Percentiles rank a stretch among this genome's conserved stretches.
phyloP scores from a whole-genome alignment of 2,113 vertebrate genomes.

The Siniperca chuatsi region DNA sequence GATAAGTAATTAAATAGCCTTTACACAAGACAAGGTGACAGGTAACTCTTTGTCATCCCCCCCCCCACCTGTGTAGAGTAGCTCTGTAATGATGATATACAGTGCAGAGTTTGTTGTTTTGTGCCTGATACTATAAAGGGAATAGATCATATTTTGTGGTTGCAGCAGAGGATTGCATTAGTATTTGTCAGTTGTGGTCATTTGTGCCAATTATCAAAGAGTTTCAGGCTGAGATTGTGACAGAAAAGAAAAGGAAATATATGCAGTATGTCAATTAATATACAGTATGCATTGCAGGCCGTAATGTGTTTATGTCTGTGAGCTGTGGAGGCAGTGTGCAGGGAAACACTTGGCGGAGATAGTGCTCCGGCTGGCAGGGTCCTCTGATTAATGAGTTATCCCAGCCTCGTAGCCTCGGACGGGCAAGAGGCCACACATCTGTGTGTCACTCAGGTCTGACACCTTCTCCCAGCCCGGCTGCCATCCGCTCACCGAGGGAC shows the following conservation, averaged over 20 bases:
- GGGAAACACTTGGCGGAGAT: conserved; percentile 63
- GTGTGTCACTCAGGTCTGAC: conserved; percentile 79
- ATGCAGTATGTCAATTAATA: conserved; percentile 50
- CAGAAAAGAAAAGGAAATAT: conserved; percentile 44
- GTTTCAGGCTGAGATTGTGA: conserved; percentile 50
- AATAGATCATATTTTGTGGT: conserved; percentile 63
- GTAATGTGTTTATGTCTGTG: conserved; percentile 48
- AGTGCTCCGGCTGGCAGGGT: conserved; percentile 60
- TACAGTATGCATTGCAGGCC: conserved; percentile 26
- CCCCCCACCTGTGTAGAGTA: conserved; percentile 76
- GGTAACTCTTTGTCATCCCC: conserved; percentile 89
- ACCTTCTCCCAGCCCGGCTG: conserved; percentile 74
- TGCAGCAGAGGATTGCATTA: conserved; percentile 28
- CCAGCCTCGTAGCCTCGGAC: conserved; percentile 55
- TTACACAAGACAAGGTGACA: conserved; percentile 96
- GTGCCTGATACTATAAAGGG: conserved; percentile 50
- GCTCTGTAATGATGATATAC: conserved; percentile 90
- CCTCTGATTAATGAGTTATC: conserved; percentile 79
- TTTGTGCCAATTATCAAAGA: conserved; percentile 70
- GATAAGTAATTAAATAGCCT: conserved; percentile 98
- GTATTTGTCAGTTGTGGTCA: conserved; percentile 58
- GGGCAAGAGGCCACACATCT: conserved; percentile 75
- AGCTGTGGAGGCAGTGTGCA: conserved; percentile 10
- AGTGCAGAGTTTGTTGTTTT: conserved; percentile 60
- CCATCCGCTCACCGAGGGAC: conserved; percentile 68